Conservation (phyloP, 2,113 vertebrate species). For the Ciconia stormi region DNA sequence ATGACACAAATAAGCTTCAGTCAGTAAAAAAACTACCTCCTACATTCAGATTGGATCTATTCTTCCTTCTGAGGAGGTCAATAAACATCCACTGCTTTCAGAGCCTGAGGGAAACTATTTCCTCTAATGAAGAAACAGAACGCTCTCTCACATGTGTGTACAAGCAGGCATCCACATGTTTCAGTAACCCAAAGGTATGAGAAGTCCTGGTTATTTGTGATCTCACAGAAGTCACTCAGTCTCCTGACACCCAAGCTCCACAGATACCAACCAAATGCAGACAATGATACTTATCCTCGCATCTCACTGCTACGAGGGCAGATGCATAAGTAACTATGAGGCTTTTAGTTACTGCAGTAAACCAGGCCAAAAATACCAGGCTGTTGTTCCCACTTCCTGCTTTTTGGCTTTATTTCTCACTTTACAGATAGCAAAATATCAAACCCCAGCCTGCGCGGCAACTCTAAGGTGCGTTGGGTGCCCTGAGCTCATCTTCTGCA, state of each 20-base stretch:
- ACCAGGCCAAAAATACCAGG: not conserved
- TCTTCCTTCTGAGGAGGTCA: not conserved
- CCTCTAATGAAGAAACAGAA: not conserved
- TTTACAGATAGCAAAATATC: not conserved
- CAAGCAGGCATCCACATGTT: not conserved
- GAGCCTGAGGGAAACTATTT: not conserved
- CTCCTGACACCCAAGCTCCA: not conserved
- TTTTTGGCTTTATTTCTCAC: not conserved
- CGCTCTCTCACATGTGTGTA: not conserved
- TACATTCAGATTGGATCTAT: not conserved
- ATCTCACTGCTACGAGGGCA: not conserved
- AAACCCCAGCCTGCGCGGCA: not conserved
- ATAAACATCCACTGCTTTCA: not conserved
- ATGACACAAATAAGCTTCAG: not conserved
- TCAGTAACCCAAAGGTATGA: not conserved
- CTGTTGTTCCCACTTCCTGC: not conserved
- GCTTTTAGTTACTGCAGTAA: not conserved
- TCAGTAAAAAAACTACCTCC: not conserved
- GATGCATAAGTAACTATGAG: not conserved
- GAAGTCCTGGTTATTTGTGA: not conserved
- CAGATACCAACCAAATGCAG: not conserved
- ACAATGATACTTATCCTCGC: not conserved
- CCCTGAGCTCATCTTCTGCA: not conserved
- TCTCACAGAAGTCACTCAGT: not conserved
- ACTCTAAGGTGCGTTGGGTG: not conserved